Percentiles rank a stretch among this genome's conserved stretches.
phyloP scores from a whole-genome alignment of 2,888 invertebrate species.

The Drosophila anomelani region DNA sequence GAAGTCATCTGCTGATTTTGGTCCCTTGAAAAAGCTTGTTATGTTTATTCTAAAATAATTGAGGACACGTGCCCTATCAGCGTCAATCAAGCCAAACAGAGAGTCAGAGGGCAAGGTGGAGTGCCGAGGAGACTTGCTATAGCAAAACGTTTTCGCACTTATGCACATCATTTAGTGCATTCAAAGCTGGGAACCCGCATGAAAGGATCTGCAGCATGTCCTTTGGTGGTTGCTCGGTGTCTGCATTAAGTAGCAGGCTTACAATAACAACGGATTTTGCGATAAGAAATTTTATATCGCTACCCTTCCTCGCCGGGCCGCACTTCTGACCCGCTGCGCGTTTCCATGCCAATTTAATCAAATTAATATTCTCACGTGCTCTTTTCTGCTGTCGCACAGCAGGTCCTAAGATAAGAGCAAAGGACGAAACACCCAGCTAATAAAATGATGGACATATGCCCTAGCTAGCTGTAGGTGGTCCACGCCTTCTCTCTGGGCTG shows the following conservation, averaged over 20 bases:
- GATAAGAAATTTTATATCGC: conserved; percentile 57
- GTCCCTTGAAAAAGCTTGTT: conserved; percentile 47
- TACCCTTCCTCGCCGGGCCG: conserved; percentile 22
- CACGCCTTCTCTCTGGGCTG: background rate
- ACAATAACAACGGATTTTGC: conserved; percentile 60
- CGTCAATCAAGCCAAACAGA: conserved; percentile 74
- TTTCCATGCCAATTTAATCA: conserved; percentile 83
- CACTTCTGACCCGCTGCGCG: conserved; percentile 65
- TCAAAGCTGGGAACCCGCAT: conserved; percentile 69
- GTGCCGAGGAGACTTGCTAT: conserved; percentile 14
- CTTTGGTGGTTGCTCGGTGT: conserved; percentile 26
- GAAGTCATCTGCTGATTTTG: conserved; percentile 59
- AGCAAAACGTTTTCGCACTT: conserved; percentile 70
- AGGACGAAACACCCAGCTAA: conserved; percentile 21
- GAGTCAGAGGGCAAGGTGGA: conserved; percentile 4
- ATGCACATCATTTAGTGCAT: conserved; percentile 67
- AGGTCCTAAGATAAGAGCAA: conserved; percentile 22
- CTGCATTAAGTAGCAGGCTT: conserved; percentile 71
- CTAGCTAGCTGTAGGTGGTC: conserved; percentile 23
- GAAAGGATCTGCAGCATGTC: conserved; percentile 27
- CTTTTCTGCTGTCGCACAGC: conserved; percentile 45
- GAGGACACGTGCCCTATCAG: conserved; percentile 83
- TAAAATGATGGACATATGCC: conserved; percentile 34
- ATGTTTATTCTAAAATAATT: conserved; percentile 80
- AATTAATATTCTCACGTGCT: conserved; percentile 82